A percentile compares a stretch with the other conserved stretches of the same genome.
phyloP scores from a whole-genome alignment of 1,140 invertebrate genomes.

The Trinorchestia longiramus region DNA sequence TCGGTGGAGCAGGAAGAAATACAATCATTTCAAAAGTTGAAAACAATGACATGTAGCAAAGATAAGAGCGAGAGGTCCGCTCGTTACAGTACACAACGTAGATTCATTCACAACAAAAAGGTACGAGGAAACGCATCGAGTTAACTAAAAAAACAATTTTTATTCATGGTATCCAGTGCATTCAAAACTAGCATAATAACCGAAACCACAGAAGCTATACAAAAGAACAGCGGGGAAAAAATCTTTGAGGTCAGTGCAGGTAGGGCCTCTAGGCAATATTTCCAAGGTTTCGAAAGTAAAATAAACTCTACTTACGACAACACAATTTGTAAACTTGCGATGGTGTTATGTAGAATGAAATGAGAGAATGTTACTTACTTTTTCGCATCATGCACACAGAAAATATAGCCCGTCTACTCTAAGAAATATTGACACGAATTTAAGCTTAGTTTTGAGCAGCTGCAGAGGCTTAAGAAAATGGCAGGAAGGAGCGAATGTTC shows the following conservation, averaged over 20 bases:
- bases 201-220: neutral
- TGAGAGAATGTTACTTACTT: neutral
- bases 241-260: neutral
- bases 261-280: neutral
- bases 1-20: neutral
- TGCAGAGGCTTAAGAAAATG: slow-evolving; percentile 34
- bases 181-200: neutral
- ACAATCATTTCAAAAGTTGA: neutral
- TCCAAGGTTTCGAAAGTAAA: neutral
- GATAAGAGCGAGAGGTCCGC: neutral
- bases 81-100: neutral
- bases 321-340: neutral
- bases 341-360: neutral
- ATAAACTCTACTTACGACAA: no score
- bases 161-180: neutral
- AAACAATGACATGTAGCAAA: neutral
- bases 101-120: neutral
- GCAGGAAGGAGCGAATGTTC: neutral
- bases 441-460: neutral
- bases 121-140: neutral
- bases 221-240: neutral
- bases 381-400: neutral
- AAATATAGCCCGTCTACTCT: neutral
- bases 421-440: neutral
- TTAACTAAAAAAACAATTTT: neutral